Percentiles rank a stretch among this genome's conserved stretches.
Evolutionary conservation across 2,888 invertebrate species (phyloP).

Genomic region (Odontomyia ornata): DNA sequence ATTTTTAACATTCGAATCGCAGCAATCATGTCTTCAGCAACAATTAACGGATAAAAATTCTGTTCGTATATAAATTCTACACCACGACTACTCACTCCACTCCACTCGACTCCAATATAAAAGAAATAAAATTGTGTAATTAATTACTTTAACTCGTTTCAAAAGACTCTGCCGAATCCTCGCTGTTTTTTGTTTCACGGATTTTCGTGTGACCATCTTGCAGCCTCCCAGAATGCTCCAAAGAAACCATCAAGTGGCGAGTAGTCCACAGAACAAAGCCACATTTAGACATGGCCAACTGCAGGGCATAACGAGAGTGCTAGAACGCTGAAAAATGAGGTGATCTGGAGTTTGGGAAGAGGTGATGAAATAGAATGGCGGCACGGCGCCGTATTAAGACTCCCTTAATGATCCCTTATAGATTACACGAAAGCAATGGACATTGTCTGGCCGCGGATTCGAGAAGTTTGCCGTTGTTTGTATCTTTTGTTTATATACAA

Average conservation of each 20-base stretch:
- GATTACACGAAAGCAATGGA: slow-evolving; percentile 40
- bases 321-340: slow-evolving; percentile 23
- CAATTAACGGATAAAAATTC: slow-evolving; percentile 1
- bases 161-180: slow-evolving; percentile 46
- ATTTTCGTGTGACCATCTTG: slow-evolving; percentile 49
- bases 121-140: slow-evolving; percentile 50
- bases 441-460: not conserved
- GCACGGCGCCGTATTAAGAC: slow-evolving; percentile 48
- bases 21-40: not conserved
- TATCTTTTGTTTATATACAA: not conserved
- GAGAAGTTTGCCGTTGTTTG: not conserved
- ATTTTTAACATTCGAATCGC: not conserved
- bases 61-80: slow-evolving; percentile 8
- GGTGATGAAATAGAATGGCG: slow-evolving; percentile 46
- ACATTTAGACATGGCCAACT: not conserved
- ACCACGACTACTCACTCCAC: not conserved
- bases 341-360: slow-evolving; percentile 8
- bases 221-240: not conserved
- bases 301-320: not conserved
- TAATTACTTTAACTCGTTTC: slow-evolving; percentile 48
- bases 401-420: slow-evolving; percentile 47
- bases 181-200: slow-evolving; percentile 48
- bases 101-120: not conserved
- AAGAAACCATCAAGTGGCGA: not conserved
- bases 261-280: not conserved